These are phyloP conservation scores for Ibidorhyncha struthersii DNA, from an alignment of 2,113 vertebrate species.

Conservation along the genomic window DNA sequence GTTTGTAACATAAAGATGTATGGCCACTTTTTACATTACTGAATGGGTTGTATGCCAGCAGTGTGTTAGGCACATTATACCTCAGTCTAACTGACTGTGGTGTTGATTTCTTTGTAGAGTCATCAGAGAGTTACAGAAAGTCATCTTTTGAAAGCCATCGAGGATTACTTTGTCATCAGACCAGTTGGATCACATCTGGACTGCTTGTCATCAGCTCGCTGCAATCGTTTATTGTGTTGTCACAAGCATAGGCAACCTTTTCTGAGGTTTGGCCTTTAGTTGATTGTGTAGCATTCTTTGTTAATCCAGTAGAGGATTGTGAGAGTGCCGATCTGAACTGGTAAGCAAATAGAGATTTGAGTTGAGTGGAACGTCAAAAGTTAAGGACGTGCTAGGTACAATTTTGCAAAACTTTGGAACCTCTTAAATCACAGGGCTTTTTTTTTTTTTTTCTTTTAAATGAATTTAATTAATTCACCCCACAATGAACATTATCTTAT, in stretches of 20 bases:
- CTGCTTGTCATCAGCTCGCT: slow-evolving; percentile 22
- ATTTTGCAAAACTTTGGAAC: not conserved
- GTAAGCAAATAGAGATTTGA: not conserved
- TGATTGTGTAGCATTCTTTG: not conserved
- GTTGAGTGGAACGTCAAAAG: not conserved
- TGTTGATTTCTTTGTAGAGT: slow-evolving; percentile 58
- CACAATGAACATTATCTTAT: not conserved
- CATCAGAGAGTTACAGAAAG: slow-evolving; percentile 1
- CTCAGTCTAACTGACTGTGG: slow-evolving; percentile 18
- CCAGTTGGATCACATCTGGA: slow-evolving; percentile 29
- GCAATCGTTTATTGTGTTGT: not conserved
- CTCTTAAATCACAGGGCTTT: not conserved
- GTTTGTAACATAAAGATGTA: slow-evolving; percentile 45
- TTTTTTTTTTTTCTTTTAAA: not conserved
- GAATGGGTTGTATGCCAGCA: slow-evolving; percentile 1
- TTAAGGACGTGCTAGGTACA: not conserved
- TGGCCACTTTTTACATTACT: slow-evolving; percentile 26
- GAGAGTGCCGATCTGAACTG: not conserved
- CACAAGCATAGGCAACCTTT: slow-evolving; percentile 4
- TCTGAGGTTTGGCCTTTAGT: not conserved
- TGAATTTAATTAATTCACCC: not conserved
- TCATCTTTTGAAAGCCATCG: slow-evolving; percentile 36
- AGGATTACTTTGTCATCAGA: slow-evolving; percentile 47
- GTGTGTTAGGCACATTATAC: slow-evolving; percentile 30
- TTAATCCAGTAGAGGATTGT: not conserved